These are phyloP conservation scores for Patella pellucida DNA, from an alignment of 2,888 invertebrate genomes.

Conservation along the genomic window DNA sequence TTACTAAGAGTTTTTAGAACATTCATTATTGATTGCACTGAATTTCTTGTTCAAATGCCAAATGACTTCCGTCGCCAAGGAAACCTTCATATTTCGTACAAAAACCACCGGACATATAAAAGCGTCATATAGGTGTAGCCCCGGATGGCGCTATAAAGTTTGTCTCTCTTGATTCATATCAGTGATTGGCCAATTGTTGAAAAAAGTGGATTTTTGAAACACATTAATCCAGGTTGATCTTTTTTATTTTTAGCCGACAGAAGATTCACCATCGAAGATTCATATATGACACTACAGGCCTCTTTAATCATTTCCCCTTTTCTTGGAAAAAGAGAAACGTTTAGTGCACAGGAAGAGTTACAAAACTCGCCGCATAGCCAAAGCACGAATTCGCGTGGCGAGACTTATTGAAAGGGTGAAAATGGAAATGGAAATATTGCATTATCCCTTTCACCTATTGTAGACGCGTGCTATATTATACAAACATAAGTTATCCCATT, in stretches of 20 bases:
- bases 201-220: slow-evolving; percentile 24
- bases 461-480: no score
- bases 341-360: slow-evolving; percentile 27
- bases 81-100: slow-evolving; percentile 22
- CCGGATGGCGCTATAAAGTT: no score
- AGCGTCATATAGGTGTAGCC: no score
- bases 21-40: no score
- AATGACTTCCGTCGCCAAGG: neutral
- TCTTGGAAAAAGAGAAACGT: slow-evolving; percentile 12
- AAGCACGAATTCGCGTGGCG: slow-evolving; percentile 27
- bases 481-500: no score
- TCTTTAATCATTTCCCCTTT: slow-evolving; percentile 24
- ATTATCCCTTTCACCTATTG: no score
- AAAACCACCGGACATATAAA: slow-evolving; percentile 24
- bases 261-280: slow-evolving; percentile 26
- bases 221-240: slow-evolving; percentile 22
- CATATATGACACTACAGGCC: slow-evolving; percentile 1
- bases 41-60: no score
- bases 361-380: slow-evolving; percentile 25
- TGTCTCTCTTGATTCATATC: slow-evolving; percentile 28
- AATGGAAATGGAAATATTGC: neutral
- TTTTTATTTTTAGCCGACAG: slow-evolving; percentile 21
- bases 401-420: slow-evolving; percentile 23
- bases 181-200: slow-evolving; percentile 26
- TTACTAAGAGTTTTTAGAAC: no score